Conservation (phyloP, 2,113 vertebrate genomes). For the Gnathonemus longibarbis region DNA sequence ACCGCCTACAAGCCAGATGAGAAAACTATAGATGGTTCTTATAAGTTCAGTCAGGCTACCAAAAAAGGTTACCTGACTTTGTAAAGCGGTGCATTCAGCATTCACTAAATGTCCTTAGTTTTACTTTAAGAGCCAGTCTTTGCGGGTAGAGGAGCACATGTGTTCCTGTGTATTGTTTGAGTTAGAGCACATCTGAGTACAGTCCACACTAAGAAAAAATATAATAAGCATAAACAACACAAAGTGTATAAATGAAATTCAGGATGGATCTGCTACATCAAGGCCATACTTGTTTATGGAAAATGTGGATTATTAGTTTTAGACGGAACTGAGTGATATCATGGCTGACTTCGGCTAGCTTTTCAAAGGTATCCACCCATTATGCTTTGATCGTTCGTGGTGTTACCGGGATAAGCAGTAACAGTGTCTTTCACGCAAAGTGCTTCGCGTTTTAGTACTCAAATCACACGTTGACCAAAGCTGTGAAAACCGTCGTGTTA, state of each 20-base stretch:
- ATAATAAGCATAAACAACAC: neutral
- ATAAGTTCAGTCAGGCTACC: neutral
- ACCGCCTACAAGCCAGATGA: neutral
- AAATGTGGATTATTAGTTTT: neutral
- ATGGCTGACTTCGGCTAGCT: neutral
- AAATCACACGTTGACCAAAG: slow-evolving; percentile 65
- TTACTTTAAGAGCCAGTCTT: neutral
- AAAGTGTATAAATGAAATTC: neutral
- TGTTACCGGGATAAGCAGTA: slow-evolving; percentile 44
- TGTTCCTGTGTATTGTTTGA: neutral
- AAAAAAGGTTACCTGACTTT: neutral
- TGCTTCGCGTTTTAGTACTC: slow-evolving; percentile 60
- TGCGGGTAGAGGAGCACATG: neutral
- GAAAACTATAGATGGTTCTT: neutral
- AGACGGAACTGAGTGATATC: neutral
- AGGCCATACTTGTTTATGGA: neutral
- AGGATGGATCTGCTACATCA: neutral
- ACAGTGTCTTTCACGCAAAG: slow-evolving; percentile 46
- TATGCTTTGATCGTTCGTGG: slow-evolving; percentile 36
- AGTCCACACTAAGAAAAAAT: neutral
- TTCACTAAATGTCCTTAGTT: neutral
- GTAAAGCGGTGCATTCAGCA: neutral
- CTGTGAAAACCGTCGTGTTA: slow-evolving; percentile 46
- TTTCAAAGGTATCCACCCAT: neutral
- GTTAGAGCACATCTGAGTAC: neutral